Evolutionary conservation across 2,888 invertebrate species (phyloP).

Genomic region (Phytoseiulus persimilis): DNA sequence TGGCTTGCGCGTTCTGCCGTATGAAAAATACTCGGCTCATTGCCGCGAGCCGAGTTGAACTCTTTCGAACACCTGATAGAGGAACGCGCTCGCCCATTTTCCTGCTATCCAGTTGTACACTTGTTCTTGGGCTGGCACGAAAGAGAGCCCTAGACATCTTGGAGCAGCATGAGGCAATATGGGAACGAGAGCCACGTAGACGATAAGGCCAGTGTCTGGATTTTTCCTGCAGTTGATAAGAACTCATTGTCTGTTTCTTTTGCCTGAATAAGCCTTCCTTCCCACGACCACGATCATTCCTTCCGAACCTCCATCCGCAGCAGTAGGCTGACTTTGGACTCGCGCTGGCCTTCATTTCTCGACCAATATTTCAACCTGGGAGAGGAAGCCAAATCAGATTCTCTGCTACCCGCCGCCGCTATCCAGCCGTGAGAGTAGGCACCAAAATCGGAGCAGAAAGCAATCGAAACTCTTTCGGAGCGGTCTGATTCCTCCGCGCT

Average conservation of each 20-base stretch:
- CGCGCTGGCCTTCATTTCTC: not conserved
- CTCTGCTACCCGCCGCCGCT: not conserved
- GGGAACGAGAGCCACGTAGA: not conserved
- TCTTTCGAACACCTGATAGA: not conserved
- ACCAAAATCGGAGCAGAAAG: not conserved
- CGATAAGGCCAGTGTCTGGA: not conserved
- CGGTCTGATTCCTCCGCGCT: not conserved
- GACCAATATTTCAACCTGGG: not conserved
- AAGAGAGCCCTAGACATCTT: not conserved
- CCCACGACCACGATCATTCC: not conserved
- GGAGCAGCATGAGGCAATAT: not conserved
- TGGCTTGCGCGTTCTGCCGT: not conserved
- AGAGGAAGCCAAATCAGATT: not conserved
- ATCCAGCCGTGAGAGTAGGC: not conserved
- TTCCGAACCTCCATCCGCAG: not conserved
- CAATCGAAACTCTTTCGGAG: not conserved
- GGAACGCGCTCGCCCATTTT: not conserved
- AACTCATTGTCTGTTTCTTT: constrained; percentile 5
- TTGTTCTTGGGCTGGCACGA: not conserved
- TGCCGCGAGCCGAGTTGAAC: not conserved
- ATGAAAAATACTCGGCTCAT: not conserved
- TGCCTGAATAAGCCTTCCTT: not conserved
- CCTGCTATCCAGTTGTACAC: not conserved
- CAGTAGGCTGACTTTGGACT: not conserved
- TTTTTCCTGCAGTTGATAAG: not conserved